Evolutionary conservation across 2,113 vertebrate genomes (phyloP).

Genomic region (Psilopogon haemacephalus): DNA sequence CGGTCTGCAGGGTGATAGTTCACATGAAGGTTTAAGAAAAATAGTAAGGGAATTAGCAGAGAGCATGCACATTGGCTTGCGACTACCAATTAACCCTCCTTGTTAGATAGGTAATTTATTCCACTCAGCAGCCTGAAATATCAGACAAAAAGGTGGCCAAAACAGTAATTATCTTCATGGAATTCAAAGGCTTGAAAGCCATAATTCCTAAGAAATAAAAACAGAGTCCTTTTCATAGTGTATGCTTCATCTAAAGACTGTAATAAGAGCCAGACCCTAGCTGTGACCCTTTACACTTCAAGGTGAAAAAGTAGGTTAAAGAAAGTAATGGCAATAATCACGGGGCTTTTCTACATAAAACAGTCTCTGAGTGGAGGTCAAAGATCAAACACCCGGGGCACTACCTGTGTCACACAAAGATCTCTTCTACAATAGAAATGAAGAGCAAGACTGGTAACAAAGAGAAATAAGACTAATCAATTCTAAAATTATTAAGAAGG

Average conservation of each 20-base stretch:
- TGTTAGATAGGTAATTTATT: constrained; percentile 78
- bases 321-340: constrained; percentile 79
- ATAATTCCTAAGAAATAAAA: constrained; percentile 81
- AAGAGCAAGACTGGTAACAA: constrained; percentile 70
- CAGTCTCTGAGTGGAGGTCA: constrained; percentile 76
- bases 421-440: constrained; percentile 73
- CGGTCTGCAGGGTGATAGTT: constrained; percentile 31
- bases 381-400: constrained; percentile 72
- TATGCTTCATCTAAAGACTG: constrained; percentile 76
- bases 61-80: constrained; percentile 50
- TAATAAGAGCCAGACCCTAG: constrained; percentile 77
- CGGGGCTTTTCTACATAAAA: constrained; percentile 82
- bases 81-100: constrained; percentile 76
- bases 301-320: constrained; percentile 74
- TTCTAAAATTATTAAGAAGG: constrained; percentile 61
- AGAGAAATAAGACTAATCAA: constrained; percentile 64
- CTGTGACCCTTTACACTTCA: constrained; percentile 79
- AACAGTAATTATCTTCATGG: constrained; percentile 76
- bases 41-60: constrained; percentile 55
- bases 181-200: constrained; percentile 75
- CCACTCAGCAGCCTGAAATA: constrained; percentile 73
- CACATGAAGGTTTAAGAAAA: constrained; percentile 61
- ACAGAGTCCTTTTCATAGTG: constrained; percentile 75
- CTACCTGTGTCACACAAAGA: constrained; percentile 65
- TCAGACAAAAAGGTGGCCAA: constrained; percentile 71